A percentile compares a stretch with the other conserved stretches of the same genome.
Conservation (phyloP, 2,113 vertebrate genomes). For the Rhombomys opimus region DNA sequence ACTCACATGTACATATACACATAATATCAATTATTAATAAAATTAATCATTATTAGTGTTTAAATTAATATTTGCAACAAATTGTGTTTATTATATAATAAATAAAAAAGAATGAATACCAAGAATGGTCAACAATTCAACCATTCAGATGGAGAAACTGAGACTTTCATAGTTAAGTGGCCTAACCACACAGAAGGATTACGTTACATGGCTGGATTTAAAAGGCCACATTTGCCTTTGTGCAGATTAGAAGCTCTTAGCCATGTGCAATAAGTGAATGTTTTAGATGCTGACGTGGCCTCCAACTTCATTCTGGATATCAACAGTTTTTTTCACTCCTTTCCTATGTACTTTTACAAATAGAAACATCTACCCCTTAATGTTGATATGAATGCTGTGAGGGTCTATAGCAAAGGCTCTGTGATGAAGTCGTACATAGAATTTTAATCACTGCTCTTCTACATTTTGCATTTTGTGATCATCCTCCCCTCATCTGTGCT, state of each 20-base stretch:
- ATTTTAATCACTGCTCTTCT: conserved; percentile 35
- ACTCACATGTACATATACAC: neutral
- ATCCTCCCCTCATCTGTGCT: neutral
- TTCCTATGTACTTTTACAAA: conserved; percentile 44
- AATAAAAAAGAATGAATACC: neutral
- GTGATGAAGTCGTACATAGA: neutral
- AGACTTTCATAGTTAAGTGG: neutral
- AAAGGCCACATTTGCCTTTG: conserved; percentile 40
- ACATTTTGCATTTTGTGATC: conserved; percentile 1
- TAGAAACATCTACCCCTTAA: conserved; percentile 37
- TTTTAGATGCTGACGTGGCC: conserved; percentile 21
- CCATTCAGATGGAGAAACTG: neutral
- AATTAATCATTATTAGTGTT: neutral
- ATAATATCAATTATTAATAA: neutral
- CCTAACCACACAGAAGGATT: neutral
- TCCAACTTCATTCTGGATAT: conserved; percentile 34
- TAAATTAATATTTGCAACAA: neutral
- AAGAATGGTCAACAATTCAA: neutral
- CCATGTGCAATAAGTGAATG: neutral
- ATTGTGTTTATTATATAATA: neutral
- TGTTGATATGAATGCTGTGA: conserved; percentile 10
- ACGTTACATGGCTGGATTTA: neutral
- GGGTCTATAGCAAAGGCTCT: neutral
- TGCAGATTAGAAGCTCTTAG: neutral
- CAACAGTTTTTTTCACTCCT: neutral